phyloP scores from a whole-genome alignment of 1,140 invertebrate genomes.

The Brachionus plicatilis region DNA sequence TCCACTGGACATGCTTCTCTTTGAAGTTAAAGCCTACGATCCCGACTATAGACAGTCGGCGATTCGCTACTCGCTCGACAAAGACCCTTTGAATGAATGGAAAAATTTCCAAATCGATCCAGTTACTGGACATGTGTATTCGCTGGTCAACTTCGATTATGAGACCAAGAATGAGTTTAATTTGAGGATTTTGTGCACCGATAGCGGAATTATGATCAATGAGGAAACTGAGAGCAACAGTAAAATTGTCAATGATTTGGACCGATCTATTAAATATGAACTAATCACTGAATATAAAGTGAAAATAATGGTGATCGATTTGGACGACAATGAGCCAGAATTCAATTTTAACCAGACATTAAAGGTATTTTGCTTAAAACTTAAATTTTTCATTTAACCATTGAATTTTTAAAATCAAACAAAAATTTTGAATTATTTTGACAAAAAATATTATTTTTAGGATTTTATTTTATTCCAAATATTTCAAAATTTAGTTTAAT shows the following conservation, averaged over 20 bases:
- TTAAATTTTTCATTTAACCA: not conserved
- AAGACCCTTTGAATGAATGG: slow-evolving; percentile 9
- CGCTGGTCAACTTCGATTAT: slow-evolving; percentile 18
- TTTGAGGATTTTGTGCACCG: slow-evolving; percentile 14
- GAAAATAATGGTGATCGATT: slow-evolving; percentile 11
- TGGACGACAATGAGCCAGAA: slow-evolving; percentile 35
- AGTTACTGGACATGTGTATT: not conserved
- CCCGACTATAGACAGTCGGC: slow-evolving; percentile 12
- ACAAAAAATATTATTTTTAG: too few species aligned
- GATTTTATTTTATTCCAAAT: too few species aligned
- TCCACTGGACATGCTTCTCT: not conserved
- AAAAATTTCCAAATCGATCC: slow-evolving; percentile 5
- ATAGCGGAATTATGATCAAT: slow-evolving; percentile 17
- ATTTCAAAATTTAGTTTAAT: too few species aligned
- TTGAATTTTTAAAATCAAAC: too few species aligned
- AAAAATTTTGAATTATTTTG: too few species aligned
- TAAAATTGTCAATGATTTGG: not conserved
- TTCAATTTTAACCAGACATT: not conserved
- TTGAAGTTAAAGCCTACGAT: slow-evolving; percentile 25
- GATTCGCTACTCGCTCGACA: slow-evolving; percentile 6
- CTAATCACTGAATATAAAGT: slow-evolving; percentile 10
- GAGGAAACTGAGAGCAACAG: not conserved
- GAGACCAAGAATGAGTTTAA: not conserved
- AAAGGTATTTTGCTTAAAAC: not conserved
- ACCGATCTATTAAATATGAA: not conserved